These are phyloP conservation scores for Acanthurus tractus DNA, from an alignment of 2,797 vertebrate genomes.

Conservation along the genomic window DNA sequence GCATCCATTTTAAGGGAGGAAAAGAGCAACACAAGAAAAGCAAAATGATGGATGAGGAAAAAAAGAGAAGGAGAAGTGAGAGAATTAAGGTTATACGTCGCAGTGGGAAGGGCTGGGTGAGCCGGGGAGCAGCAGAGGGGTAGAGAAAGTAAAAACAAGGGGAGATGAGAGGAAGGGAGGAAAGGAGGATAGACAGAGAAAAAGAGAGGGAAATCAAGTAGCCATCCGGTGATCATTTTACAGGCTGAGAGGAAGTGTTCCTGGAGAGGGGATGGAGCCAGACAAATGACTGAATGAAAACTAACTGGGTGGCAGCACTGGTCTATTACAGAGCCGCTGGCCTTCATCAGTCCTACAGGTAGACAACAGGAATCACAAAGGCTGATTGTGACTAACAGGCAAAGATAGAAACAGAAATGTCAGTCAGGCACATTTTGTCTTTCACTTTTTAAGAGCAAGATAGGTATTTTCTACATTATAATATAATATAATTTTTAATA, in stretches of 20 bases:
- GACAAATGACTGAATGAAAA: slow-evolving; percentile 90
- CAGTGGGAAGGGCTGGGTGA: slow-evolving; percentile 33
- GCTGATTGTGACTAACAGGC: background rate
- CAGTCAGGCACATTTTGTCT: background rate
- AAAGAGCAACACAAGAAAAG: slow-evolving; percentile 78
- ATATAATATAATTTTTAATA: no score
- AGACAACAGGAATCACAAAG: slow-evolving; percentile 39
- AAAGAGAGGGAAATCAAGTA: slow-evolving; percentile 80
- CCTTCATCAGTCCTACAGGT: slow-evolving; percentile 61
- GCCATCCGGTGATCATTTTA: slow-evolving; percentile 89
- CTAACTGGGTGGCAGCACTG: slow-evolving; percentile 81
- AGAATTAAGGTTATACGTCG: slow-evolving; percentile 56
- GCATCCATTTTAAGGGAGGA: slow-evolving; percentile 82
- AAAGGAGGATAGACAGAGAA: slow-evolving; percentile 58
- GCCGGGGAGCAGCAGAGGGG: slow-evolving; percentile 32
- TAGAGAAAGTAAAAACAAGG: slow-evolving; percentile 65
- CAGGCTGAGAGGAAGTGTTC: slow-evolving; percentile 87
- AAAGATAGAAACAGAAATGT: background rate
- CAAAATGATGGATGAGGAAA: slow-evolving; percentile 72
- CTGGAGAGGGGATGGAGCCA: slow-evolving; percentile 89
- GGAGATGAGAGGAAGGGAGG: slow-evolving; percentile 56
- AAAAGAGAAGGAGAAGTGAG: slow-evolving; percentile 66
- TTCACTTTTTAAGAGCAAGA: background rate
- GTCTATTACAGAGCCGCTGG: slow-evolving; percentile 50
- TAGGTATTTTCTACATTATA: no score